A percentile compares a stretch with the other conserved stretches of the same genome.
These are phyloP conservation scores for Danio kyathit DNA, from an alignment of 2,797 vertebrate species.

Conservation along the genomic window DNA sequence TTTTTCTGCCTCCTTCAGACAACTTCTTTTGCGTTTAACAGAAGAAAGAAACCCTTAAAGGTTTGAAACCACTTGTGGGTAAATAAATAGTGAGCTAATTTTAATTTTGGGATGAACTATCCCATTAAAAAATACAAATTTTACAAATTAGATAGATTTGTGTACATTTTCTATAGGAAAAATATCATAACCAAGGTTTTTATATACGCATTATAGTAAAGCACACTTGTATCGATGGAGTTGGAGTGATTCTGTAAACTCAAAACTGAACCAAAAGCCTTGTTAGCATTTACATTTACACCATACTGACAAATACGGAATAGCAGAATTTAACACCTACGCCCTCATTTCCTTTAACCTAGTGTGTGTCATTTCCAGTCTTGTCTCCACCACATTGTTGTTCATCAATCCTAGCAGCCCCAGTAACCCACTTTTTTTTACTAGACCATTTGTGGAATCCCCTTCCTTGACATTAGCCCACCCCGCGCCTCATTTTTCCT, in stretches of 20 bases:
- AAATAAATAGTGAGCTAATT: too few relatives aligned
- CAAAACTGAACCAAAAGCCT: background rate
- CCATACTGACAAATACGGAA: constrained; percentile 12
- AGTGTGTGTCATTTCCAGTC: background rate
- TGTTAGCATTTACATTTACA: constrained; percentile 14
- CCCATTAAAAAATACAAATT: background rate
- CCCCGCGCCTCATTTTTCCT: background rate
- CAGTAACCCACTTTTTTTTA: constrained; percentile 33
- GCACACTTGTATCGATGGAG: background rate
- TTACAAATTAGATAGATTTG: background rate
- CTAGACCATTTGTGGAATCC: background rate
- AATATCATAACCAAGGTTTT: background rate
- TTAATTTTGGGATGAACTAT: too few relatives aligned
- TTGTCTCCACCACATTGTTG: constrained; percentile 1
- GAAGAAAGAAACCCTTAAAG: too few relatives aligned
- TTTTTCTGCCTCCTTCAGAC: too few relatives aligned
- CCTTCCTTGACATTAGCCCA: background rate
- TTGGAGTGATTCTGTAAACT: background rate
- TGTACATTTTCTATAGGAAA: background rate
- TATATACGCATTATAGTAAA: background rate
- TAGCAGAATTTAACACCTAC: background rate
- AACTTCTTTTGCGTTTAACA: too few relatives aligned
- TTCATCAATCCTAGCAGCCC: constrained; percentile 15
- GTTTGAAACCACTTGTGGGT: too few relatives aligned
- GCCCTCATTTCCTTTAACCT: constrained; percentile 2